Evolutionary conservation across 2,797 vertebrate species (phyloP), one percentile per base, ranked within the genome.

Genomic region (Buceros bicornis): DNA sequence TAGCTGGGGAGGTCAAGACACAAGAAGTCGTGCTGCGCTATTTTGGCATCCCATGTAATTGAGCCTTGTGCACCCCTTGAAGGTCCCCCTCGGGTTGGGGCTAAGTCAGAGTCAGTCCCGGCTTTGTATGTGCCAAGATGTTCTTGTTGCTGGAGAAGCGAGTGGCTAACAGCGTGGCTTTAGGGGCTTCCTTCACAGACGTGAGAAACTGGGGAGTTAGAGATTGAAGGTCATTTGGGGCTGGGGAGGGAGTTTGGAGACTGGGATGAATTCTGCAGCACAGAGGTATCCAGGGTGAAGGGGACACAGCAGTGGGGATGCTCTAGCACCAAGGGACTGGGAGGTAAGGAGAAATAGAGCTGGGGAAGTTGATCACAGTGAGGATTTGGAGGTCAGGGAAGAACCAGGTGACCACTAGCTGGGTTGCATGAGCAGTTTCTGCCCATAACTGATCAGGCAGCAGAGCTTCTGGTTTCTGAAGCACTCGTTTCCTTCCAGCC

Each of bases 1-100:
- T 98, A 5, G 97, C 97, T 1, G 98, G 98, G 17, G 98, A 98
- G 95, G 98, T 71, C 60, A 98, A 98, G 95, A 98, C 98, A 0
- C 97, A 98, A 51, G 97, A 97, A 51, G 98, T 97, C 0, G 82
- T 97, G 26, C 97, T 98, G 62, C 97, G 97, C 35, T 98, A 98
- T 47, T 97, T 87, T 62, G 97, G 94, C 85, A 94, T 90, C 31
- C 97, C 94, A 11, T 62, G 98, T 98, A 95, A 98, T 56, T 89
- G 78, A 86, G 43, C 15, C 70, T 86, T 72, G 48, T 56, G 48
- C 50, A 71, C 4, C 24, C 45, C 67, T 62, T 35, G 21, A 51
- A 5, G 1, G 18, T 11, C 21, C 3, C 2, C 12, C 20, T 57
- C 0, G 3, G 33, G 26, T 4, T 67, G 47, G 87, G 71, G 33